These are phyloP conservation scores for Nemotelus pantherinus DNA, from an alignment of 2,888 invertebrate species.

Conservation along the genomic window DNA sequence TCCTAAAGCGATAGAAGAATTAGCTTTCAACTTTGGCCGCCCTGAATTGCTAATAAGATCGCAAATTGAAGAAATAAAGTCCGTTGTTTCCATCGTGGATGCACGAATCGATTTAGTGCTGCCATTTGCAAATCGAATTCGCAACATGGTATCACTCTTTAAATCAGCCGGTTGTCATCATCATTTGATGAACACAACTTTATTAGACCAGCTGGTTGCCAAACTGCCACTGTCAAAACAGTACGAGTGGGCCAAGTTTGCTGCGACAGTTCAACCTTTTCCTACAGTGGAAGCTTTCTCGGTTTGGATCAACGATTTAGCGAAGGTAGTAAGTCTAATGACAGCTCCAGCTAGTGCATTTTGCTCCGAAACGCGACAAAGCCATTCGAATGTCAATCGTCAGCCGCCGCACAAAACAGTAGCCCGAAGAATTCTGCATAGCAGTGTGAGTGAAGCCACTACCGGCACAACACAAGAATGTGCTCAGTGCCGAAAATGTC, in stretches of 20 bases:
- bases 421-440: neutral
- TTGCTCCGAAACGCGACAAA: neutral
- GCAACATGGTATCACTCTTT: conserved; percentile 48
- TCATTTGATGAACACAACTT: conserved; percentile 49
- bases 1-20: conserved; percentile 41
- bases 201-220: conserved; percentile 44
- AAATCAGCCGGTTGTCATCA: conserved; percentile 47
- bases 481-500: neutral
- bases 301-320: neutral
- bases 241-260: conserved; percentile 49
- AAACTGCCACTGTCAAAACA: conserved; percentile 51
- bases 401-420: neutral
- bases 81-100: conserved; percentile 47
- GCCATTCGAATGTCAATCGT: neutral
- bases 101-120: conserved; percentile 48
- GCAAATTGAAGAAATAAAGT: conserved; percentile 50
- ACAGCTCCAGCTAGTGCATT: neutral
- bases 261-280: conserved; percentile 45
- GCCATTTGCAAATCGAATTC: conserved; percentile 48
- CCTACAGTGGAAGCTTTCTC: conserved; percentile 11
- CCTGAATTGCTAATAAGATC: conserved; percentile 51
- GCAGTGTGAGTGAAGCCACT: neutral
- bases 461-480: neutral
- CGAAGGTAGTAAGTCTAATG: neutral
- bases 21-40: conserved; percentile 51